phyloP scores from a whole-genome alignment of 2,888 invertebrate genomes.

The Rotaria magnacalcarata region DNA sequence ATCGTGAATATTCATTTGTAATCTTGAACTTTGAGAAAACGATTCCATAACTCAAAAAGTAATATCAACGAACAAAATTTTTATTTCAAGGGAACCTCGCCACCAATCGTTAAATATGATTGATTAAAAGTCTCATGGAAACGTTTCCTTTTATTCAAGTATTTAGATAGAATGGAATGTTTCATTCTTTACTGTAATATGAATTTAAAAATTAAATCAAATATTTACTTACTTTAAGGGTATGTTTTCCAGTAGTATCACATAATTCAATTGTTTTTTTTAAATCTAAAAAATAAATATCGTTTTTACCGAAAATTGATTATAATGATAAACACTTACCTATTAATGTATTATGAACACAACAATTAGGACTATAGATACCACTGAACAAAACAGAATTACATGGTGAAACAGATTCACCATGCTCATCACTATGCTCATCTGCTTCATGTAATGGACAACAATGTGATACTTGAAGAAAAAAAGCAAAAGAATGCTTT shows the following conservation, averaged over 20 bases:
- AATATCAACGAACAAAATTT: no score
- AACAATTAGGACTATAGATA: background rate
- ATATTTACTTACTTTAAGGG: background rate
- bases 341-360: background rate
- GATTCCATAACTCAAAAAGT: no score
- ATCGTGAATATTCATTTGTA: no score
- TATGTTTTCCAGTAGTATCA: conserved; percentile 3
- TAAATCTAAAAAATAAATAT: background rate
- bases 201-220: background rate
- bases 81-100: no score
- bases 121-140: no score
- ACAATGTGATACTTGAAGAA: background rate
- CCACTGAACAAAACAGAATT: background rate
- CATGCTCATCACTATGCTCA: background rate
- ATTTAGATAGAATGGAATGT: no score
- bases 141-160: no score
- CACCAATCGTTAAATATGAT: no score
- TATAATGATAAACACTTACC: background rate
- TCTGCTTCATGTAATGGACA: background rate
- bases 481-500: background rate
- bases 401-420: background rate
- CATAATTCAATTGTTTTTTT: conserved; percentile 9
- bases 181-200: no score
- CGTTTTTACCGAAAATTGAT: background rate
- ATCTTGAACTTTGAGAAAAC: no score